Base-by-base conservation (phyloP, 2,797 vertebrate genomes). In the Oreochromis mossambicus region DNA sequence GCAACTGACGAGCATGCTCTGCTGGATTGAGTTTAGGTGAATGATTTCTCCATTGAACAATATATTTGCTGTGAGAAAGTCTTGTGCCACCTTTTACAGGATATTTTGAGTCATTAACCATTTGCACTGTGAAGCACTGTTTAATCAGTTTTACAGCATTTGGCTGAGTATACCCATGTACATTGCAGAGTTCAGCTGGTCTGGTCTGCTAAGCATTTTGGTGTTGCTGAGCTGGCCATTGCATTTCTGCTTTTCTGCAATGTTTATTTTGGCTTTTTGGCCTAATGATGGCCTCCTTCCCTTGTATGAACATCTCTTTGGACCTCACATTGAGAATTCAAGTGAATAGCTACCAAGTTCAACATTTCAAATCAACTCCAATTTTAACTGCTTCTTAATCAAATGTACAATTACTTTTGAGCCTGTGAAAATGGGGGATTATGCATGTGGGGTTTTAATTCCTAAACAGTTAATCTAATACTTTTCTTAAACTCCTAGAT, bases 231-330 rank as follows among this genome's bases (percentile, higher is more conserved):
- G 58, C 58, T 63, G 19, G 34, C 2, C 4, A 38, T 13, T 66
- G 61, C 34, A 66, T 38, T 38, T 38, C 19, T 38, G 12, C 63
- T 41, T 66, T 68, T 24, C 36, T 43, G 12, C n/a, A 41, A 43
- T 41, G 12, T 68, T 68, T 68, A 43, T 41, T 68, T 68, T 68
- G 11, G 36, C 34, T 24, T 68, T 68, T 68, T 38, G 12, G 63
- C 63, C 36, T 43, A 68, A 43, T 41, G 61, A 38, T 0, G 0
- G 19, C 34, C 34, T 38, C 17, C 58, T 36, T 61, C 2, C 1
- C 17, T 36, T 36, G 32, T n/a, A 61, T 61, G 17, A 61, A 61
- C 32, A 61, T 66, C 19, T 66, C 61, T 8, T 66, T 66, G 34
- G 61, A 38, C 61, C 19, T 38, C 61, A 13, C 32, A 38, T 66